Percentiles rank a stretch among this genome's conserved stretches.
phyloP scores from a whole-genome alignment of 1,140 invertebrate genomes.

The Danaus plexippus region DNA sequence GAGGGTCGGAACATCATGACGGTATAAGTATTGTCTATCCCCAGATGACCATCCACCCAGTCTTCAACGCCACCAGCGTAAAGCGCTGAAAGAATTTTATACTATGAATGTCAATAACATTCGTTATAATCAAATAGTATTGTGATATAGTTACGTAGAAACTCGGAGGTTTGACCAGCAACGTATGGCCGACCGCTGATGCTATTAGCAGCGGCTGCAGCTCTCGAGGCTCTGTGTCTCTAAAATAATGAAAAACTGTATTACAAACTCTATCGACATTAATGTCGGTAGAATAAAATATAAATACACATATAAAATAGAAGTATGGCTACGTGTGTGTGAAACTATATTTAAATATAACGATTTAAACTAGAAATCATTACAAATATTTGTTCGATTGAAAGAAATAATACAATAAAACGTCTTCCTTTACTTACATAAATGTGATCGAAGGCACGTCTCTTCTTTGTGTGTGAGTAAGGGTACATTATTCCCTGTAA shows the following conservation, averaged over 20 bases:
- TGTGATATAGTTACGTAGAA: constrained; percentile 41
- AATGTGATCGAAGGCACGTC: constrained; percentile 46
- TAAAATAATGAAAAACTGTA: constrained; percentile 15
- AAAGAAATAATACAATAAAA: too few species aligned
- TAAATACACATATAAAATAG: neutral
- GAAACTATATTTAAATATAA: too few species aligned
- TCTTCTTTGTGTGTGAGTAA: constrained; percentile 57
- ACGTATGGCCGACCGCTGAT: constrained; percentile 51
- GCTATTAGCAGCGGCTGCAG: constrained; percentile 47
- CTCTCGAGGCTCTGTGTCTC: constrained; percentile 47
- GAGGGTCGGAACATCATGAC: constrained; percentile 57
- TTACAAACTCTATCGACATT: neutral
- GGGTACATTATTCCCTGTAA: constrained; percentile 61
- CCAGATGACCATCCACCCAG: constrained; percentile 58
- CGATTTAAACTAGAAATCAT: too few species aligned
- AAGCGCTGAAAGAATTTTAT: constrained; percentile 33
- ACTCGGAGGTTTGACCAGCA: constrained; percentile 59
- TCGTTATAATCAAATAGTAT: neutral
- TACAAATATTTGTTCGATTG: too few species aligned
- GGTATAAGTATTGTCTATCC: constrained; percentile 57
- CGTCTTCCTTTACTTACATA: constrained; percentile 42
- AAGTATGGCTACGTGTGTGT: neutral
- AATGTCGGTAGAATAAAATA: neutral
- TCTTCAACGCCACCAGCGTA: constrained; percentile 63
- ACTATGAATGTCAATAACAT: neutral